A percentile compares a stretch with the other conserved stretches of the same genome.
phyloP scores from a whole-genome alignment of 2,113 vertebrate genomes.

The Notothenia rossii region DNA sequence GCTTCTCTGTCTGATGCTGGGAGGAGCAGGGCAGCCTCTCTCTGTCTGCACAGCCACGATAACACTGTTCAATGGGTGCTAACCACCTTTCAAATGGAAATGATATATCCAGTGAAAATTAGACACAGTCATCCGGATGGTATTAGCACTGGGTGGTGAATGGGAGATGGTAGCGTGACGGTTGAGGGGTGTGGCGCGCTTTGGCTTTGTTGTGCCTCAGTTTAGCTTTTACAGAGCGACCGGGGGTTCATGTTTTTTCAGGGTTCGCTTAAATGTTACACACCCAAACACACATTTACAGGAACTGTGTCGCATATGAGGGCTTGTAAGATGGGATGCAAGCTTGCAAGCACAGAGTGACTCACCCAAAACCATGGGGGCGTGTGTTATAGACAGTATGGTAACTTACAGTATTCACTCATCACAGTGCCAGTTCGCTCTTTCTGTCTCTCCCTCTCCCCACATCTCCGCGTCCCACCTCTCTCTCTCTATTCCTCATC shows the following conservation, averaged over 20 bases:
- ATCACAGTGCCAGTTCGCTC: constrained; percentile 40
- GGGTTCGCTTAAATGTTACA: constrained; percentile 6
- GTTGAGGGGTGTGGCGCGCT: constrained; percentile 48
- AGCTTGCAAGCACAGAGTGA: constrained; percentile 71
- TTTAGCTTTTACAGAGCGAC: constrained; percentile 20
- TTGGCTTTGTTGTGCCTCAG: constrained; percentile 40
- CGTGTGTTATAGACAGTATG: constrained; percentile 38
- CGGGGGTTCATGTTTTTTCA: constrained; percentile 12
- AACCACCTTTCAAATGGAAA: constrained; percentile 78
- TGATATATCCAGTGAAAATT: constrained; percentile 68
- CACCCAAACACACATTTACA: background rate
- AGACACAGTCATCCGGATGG: constrained; percentile 67
- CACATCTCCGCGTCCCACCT: constrained; percentile 9
- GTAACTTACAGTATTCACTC: constrained; percentile 56
- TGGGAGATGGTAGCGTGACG: constrained; percentile 38
- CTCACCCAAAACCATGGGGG: constrained; percentile 66
- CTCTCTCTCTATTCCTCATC: constrained; percentile 39
- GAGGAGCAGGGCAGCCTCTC: constrained; percentile 54
- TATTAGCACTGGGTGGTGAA: constrained; percentile 39
- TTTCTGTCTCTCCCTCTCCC: constrained; percentile 19
- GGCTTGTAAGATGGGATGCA: constrained; percentile 48
- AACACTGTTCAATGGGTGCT: constrained; percentile 67
- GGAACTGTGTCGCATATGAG: constrained; percentile 26
- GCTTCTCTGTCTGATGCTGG: constrained; percentile 53
- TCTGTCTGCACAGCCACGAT: constrained; percentile 72